Evolutionary conservation across 2,113 vertebrate species (phyloP).

Genomic region (Hystrix cristata): DNA sequence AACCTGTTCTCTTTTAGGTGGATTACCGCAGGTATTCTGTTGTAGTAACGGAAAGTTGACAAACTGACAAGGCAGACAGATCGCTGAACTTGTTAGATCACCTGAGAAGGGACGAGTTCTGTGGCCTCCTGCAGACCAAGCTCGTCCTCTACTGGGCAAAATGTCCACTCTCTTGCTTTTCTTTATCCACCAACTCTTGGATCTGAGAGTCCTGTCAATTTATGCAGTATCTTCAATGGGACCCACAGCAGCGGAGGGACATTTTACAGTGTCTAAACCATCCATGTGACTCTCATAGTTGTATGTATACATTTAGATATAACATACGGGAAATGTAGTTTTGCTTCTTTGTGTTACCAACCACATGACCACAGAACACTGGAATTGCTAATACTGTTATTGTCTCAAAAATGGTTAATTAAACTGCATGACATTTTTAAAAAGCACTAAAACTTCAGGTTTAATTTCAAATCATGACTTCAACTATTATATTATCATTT

Average conservation of each 20-base stretch:
- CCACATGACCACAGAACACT: background rate
- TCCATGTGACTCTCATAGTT: background rate
- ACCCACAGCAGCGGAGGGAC: background rate
- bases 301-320: background rate
- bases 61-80: background rate
- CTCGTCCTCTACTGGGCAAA: background rate
- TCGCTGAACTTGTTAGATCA: background rate
- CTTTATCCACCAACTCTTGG: background rate
- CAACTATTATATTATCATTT: background rate
- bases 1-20: background rate
- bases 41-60: background rate
- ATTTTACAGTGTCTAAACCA: background rate
- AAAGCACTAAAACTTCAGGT: background rate
- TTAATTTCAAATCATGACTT: background rate
- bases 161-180: background rate
- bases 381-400: background rate
- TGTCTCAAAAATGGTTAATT: background rate
- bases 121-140: background rate
- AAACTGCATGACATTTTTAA: background rate
- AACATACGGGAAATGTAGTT: background rate
- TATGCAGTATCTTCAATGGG: background rate
- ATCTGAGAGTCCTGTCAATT: background rate
- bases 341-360: background rate
- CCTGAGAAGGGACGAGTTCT: background rate
- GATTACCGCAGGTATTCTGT: background rate